These are phyloP conservation scores for Typhlichthys eigenmanni DNA, from an alignment of 2,797 vertebrate species.

Conservation along the genomic window DNA sequence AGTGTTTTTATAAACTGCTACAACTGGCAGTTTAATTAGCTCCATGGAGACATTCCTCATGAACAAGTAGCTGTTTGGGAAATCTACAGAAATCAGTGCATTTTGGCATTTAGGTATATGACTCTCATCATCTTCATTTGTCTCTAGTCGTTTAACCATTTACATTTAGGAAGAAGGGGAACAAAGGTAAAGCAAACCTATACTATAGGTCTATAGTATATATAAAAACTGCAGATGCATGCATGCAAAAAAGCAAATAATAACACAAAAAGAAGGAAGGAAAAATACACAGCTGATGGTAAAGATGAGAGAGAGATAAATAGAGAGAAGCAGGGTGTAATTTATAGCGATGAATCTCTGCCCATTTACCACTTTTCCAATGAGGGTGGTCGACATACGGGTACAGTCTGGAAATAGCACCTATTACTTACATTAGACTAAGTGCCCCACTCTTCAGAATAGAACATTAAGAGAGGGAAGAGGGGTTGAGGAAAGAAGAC, in stretches of 20 bases:
- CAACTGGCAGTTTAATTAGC: too few relatives aligned
- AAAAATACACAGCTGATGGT: slow-evolving; percentile 20
- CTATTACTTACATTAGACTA: slow-evolving; percentile 63
- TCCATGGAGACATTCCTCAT: neutral
- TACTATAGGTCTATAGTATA: neutral
- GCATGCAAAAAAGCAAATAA: slow-evolving; percentile 2
- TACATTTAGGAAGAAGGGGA: neutral
- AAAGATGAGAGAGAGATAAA: neutral
- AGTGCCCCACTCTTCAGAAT: slow-evolving; percentile 53
- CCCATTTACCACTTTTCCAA: slow-evolving; percentile 59
- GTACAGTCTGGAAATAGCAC: slow-evolving; percentile 46
- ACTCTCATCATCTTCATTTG: too few relatives aligned
- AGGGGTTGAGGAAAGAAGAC: slow-evolving; percentile 5
- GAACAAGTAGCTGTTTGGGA: neutral
- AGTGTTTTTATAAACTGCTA: too few relatives aligned
- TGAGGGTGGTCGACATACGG: slow-evolving; percentile 31
- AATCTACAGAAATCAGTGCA: slow-evolving; percentile 1
- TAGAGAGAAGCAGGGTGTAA: slow-evolving; percentile 38
- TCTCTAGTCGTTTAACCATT: too few relatives aligned
- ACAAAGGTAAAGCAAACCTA: neutral
- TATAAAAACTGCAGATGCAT: neutral
- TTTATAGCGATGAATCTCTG: slow-evolving; percentile 52
- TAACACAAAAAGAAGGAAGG: slow-evolving; percentile 17
- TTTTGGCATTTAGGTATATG: neutral
- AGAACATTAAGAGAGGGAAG: neutral